Conservation (phyloP, 2,888 invertebrate genomes). For the Lasioglossum figueresi region DNA sequence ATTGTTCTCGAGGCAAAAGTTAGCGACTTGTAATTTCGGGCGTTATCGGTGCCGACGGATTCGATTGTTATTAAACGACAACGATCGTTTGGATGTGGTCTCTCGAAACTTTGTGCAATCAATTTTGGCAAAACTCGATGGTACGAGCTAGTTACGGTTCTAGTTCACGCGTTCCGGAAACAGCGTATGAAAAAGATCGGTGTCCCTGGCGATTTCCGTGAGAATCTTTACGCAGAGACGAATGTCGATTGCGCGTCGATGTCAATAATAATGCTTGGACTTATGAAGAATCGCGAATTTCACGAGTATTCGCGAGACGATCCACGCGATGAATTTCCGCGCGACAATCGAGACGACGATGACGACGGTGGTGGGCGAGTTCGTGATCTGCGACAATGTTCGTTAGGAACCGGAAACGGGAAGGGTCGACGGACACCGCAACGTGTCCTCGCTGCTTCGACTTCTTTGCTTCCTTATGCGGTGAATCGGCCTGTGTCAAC, state of each 20-base stretch:
- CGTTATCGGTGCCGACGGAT: conserved; percentile 5
- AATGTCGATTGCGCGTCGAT: neutral
- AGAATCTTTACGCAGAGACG: neutral
- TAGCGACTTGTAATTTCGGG: neutral
- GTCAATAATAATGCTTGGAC: neutral
- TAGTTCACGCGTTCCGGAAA: neutral
- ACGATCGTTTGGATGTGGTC: neutral
- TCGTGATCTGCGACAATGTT: conserved; percentile 56
- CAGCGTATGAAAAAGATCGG: neutral
- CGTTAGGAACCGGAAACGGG: conserved; percentile 71
- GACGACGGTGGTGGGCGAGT: conserved; percentile 42
- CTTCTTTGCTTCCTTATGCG: conserved; percentile 67
- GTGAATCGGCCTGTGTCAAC: conserved; percentile 83
- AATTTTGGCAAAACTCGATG: neutral
- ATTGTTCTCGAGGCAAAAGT: neutral
- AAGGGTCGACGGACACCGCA: conserved; percentile 68
- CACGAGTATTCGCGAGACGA: conserved; percentile 42
- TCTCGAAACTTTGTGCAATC: conserved; percentile 3
- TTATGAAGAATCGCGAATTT: conserved; percentile 42
- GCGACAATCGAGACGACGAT: conserved; percentile 48
- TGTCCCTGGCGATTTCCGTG: neutral
- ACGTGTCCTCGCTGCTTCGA: conserved; percentile 67
- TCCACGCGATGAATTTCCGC: conserved; percentile 46
- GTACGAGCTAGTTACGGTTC: neutral
- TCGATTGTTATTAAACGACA: conserved; percentile 3